A percentile compares a stretch with the other conserved stretches of the same genome.
Evolutionary conservation across 2,113 vertebrate genomes (phyloP).

Genomic region (Pungitius pungitius): DNA sequence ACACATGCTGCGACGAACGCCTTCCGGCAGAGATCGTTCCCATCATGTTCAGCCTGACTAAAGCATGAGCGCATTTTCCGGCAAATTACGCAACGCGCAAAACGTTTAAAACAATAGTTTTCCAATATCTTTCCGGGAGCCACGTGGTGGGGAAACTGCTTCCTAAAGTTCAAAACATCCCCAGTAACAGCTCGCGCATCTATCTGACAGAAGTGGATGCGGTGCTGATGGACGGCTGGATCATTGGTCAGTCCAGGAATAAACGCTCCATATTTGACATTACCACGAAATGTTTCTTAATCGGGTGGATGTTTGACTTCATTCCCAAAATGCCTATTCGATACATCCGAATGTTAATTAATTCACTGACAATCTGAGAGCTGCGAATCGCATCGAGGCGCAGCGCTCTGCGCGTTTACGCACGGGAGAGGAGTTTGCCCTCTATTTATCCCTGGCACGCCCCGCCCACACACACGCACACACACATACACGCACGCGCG

Average conservation of each 20-base stretch:
- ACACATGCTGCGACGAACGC: conserved; percentile 8
- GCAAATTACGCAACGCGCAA: conserved; percentile 49
- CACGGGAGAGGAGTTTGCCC: conserved; percentile 37
- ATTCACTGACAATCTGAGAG: conserved; percentile 3
- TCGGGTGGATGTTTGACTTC: not conserved
- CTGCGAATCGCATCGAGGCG: not conserved
- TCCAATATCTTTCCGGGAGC: not conserved
- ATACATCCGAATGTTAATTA: not conserved
- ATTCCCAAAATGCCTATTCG: not conserved
- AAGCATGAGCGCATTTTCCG: conserved; percentile 24
- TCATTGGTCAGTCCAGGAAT: conserved; percentile 1
- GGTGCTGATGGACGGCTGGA: not conserved
- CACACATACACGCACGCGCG: conserved; percentile 4
- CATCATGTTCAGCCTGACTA: conserved; percentile 20
- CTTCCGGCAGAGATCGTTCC: conserved; percentile 4
- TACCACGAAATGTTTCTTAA: not conserved
- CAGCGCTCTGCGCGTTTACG: conserved; percentile 33
- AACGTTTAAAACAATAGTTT: conserved; percentile 10
- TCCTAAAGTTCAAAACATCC: conserved; percentile 21
- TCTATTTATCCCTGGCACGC: conserved; percentile 55
- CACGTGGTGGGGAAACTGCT: not conserved
- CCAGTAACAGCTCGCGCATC: not conserved
- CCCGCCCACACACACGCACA: conserved; percentile 2
- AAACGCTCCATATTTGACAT: not conserved
- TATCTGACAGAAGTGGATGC: not conserved